Evolutionary conservation across 2,113 vertebrate species (phyloP), one percentile per base, ranked within the genome.

Genomic region (Spermophilus dauricus): DNA sequence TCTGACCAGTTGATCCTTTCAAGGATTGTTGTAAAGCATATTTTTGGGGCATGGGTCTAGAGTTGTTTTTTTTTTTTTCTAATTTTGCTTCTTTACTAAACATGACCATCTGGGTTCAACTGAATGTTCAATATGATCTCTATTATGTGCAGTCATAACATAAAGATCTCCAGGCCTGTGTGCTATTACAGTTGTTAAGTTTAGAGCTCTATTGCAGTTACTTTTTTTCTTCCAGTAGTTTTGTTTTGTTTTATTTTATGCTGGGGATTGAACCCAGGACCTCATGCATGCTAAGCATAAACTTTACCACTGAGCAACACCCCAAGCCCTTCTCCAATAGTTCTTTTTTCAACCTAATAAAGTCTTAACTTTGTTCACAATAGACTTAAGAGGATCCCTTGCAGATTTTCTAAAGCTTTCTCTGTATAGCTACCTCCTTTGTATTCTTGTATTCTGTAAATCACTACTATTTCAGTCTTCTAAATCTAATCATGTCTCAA

Each of bases 1-100:
- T 80, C 70, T 90, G 24, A n/a, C 39, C 70, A 84, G 30, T 24
- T 76, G 34, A 13, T 77, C 20, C n/a, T 91, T 91, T 91, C 51
- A 91, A 78, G 56, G 17, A 34, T 91, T 95, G 63, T 72, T 89
- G 82, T 76, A 89, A 67, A 89, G n/a, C 20, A 34, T 83, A 26
- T 56, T 67, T 83, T 26, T 39, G 39, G 10, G 32, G 45, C 45
- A 45, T 85, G 51, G 12, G 16, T 70, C n/a, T 58, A 58, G 20
- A 69, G 26, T 77, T 77, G 8, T 95, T 48, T 45, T 91, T 86
- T n/a, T 86, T 75, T 72, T 88, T 56, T 39, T 32, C 39, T 72
- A n/a, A 53, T 86, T 95, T 86, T 91, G 20, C 53, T 95, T 85
- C 65, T 20, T 90, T 80, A 39, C 20, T 34, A 85, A 91, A 51